Evolutionary conservation across 2,797 vertebrate genomes (phyloP).

Genomic region (Phyllotis vaccarum): DNA sequence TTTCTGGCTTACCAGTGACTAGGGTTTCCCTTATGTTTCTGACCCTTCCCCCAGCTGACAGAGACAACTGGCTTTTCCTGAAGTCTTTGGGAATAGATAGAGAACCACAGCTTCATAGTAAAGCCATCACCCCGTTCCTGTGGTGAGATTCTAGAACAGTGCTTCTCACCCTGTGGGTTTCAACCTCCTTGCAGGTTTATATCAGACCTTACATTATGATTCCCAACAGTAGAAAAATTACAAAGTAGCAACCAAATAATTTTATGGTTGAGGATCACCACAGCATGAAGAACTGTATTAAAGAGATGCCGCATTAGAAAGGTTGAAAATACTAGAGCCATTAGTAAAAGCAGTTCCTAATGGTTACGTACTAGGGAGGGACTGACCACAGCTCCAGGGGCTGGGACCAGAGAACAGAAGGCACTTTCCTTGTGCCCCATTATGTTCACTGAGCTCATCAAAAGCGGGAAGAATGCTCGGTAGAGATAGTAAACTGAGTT

Average conservation of each 20-base stretch:
- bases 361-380: neutral
- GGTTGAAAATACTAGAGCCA: neutral
- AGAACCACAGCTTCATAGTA: neutral
- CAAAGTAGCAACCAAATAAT: neutral
- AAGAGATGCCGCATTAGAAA: neutral
- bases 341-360: neutral
- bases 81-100: neutral
- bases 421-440: neutral
- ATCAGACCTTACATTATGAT: neutral
- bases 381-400: neutral
- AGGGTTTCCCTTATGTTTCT: conserved; percentile 10
- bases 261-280: neutral
- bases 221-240: neutral
- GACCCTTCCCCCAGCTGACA: neutral
- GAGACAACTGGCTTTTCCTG: neutral
- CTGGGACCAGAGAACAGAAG: neutral
- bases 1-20: neutral
- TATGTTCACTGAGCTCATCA: neutral
- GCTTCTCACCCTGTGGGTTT: neutral
- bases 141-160: neutral
- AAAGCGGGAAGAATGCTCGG: neutral
- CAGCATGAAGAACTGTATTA: neutral
- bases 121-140: neutral
- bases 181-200: neutral
- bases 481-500: neutral